Percentiles rank a stretch among this genome's conserved stretches.
These are phyloP conservation scores for Rhopalosiphum padi DNA, from an alignment of 1,140 invertebrate species.

Conservation along the genomic window DNA sequence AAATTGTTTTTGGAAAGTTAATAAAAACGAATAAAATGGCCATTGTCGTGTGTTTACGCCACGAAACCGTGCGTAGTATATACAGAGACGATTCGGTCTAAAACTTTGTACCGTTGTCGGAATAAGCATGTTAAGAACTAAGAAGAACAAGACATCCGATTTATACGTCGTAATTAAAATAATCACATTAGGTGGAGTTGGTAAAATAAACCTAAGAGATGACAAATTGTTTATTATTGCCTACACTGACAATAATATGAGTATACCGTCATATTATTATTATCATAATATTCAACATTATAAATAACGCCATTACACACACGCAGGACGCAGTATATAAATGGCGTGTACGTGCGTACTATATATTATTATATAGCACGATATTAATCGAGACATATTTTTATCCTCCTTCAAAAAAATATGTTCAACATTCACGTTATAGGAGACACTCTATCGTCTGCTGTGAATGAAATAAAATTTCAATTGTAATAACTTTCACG, in stretches of 20 bases:
- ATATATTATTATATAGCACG: background rate
- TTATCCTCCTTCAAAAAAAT: background rate
- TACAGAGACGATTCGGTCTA: background rate
- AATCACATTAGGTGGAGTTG: background rate
- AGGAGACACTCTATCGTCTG: background rate
- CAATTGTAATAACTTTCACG: background rate
- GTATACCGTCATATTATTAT: background rate
- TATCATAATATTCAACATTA: slow-evolving; percentile 16
- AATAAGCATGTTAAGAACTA: background rate
- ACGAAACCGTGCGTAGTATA: background rate
- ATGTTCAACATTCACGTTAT: background rate
- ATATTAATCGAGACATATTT: slow-evolving; percentile 14
- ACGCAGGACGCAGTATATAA: background rate
- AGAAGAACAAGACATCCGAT: background rate
- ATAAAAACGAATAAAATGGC: background rate
- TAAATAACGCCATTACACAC: background rate
- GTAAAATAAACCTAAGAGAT: background rate
- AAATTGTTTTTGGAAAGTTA: background rate
- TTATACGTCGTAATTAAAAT: background rate
- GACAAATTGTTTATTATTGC: background rate
- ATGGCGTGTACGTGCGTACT: background rate
- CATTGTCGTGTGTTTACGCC: background rate
- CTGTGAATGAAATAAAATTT: background rate
- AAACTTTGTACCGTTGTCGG: background rate
- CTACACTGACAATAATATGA: background rate